Percentiles rank a stretch among this genome's conserved stretches.
Evolutionary conservation across 2,797 vertebrate species (phyloP).

Genomic region (Carcharodon carcharias): DNA sequence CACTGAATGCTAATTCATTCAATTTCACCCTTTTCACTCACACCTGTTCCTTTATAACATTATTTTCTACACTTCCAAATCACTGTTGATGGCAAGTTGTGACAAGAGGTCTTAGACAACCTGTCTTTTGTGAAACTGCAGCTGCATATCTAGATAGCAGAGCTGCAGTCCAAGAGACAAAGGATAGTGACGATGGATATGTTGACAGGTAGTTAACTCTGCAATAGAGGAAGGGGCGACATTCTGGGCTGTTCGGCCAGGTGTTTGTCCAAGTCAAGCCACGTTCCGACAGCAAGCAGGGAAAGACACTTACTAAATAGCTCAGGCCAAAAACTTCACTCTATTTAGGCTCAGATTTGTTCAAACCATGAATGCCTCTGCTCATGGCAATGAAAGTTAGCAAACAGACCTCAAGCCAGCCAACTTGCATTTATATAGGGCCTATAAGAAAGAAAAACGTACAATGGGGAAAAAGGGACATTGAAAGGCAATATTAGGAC

Average conservation of each 20-base stretch:
- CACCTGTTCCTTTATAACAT: conserved; percentile 75
- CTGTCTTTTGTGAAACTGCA: conserved; percentile 9
- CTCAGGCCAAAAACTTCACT: neutral
- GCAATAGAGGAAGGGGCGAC: neutral
- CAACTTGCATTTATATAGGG: neutral
- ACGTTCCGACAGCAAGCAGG: neutral
- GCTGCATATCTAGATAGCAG: neutral
- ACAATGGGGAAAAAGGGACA: neutral
- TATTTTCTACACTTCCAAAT: conserved; percentile 63
- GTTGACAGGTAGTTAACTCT: conserved; percentile 1
- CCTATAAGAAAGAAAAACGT: neutral
- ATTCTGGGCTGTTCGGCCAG: neutral
- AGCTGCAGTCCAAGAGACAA: neutral
- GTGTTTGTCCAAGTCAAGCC: neutral
- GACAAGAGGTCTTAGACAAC: conserved; percentile 32
- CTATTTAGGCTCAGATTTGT: neutral
- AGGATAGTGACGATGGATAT: neutral
- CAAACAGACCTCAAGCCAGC: neutral
- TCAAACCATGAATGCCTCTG: neutral
- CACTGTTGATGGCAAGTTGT: conserved; percentile 49
- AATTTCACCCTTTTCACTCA: conserved; percentile 89
- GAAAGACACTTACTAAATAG: no score
- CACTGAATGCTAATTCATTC: conserved; percentile 83
- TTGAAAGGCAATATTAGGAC: neutral
- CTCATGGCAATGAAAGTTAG: neutral